Evolutionary conservation across 2,888 invertebrate species (phyloP).

Genomic region (Ephialtes manifestator): DNA sequence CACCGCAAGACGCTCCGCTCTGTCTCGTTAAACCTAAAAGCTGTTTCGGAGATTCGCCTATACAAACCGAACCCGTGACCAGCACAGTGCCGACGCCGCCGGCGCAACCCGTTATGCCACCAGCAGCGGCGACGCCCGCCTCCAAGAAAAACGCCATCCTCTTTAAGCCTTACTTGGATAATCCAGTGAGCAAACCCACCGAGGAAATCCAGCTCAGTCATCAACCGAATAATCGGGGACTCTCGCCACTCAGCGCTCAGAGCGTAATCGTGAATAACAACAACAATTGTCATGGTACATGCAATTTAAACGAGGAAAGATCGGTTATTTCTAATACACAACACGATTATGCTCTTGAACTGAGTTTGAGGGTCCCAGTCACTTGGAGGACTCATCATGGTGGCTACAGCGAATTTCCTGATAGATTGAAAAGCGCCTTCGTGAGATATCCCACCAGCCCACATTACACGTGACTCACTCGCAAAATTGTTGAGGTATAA

Average conservation of each 20-base stretch:
- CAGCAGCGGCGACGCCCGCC: conserved; percentile 79
- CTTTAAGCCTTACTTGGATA: conserved; percentile 92
- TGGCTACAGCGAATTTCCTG: conserved; percentile 64
- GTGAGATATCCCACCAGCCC: conserved; percentile 83
- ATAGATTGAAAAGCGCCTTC: conserved; percentile 81
- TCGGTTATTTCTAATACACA: conserved; percentile 51
- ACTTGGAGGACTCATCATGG: conserved; percentile 76
- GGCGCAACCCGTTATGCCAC: conserved; percentile 66
- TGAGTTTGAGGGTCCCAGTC: conserved; percentile 81
- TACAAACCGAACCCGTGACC: conserved; percentile 77
- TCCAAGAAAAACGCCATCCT: conserved; percentile 90
- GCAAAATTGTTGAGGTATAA: conserved; percentile 43
- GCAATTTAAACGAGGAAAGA: conserved; percentile 80
- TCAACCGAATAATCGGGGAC: conserved; percentile 68
- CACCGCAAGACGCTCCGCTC: conserved; percentile 84
- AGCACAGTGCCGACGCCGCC: conserved; percentile 78
- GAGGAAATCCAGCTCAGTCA: conserved; percentile 66
- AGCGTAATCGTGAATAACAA: conserved; percentile 75
- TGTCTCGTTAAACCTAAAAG: conserved; percentile 85
- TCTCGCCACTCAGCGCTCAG: conserved; percentile 68
- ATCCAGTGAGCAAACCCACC: conserved; percentile 87
- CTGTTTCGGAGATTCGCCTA: conserved; percentile 61
- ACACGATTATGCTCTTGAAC: conserved; percentile 79
- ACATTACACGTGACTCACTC: conserved; percentile 76
- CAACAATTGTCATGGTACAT: conserved; percentile 80